Evolutionary conservation across 1,140 invertebrate species (phyloP).

Genomic region (Maniola jurtina): DNA sequence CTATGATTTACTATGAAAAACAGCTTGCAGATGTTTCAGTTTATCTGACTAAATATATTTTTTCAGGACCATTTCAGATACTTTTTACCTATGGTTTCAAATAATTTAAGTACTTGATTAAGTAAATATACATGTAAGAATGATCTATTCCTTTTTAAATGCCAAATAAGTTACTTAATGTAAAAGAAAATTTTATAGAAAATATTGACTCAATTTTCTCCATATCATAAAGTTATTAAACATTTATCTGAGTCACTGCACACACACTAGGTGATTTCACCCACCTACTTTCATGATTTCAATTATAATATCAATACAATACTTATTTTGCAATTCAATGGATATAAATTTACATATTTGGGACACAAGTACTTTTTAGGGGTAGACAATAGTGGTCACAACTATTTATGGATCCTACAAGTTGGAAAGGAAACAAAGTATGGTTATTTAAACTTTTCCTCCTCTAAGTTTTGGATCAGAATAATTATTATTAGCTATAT

Average conservation of each 20-base stretch:
- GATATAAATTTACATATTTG: slow-evolving; percentile 16
- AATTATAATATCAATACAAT: slow-evolving; percentile 14
- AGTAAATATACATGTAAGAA: too few species aligned
- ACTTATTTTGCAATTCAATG: slow-evolving; percentile 27
- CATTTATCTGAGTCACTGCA: neutral
- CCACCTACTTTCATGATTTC: slow-evolving; percentile 5
- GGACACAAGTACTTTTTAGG: slow-evolving; percentile 12
- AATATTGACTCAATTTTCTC: too few species aligned
- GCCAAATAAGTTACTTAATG: too few species aligned
- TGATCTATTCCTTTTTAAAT: too few species aligned
- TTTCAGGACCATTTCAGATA: too few species aligned
- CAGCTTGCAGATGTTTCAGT: slow-evolving; percentile 4
- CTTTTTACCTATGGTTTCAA: too few species aligned
- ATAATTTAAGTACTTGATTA: too few species aligned
- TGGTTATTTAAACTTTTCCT: too few species aligned
- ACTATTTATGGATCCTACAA: neutral
- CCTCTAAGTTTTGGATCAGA: too few species aligned
- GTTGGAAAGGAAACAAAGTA: neutral
- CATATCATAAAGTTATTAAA: neutral
- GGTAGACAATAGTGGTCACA: slow-evolving; percentile 13
- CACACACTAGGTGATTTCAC: neutral
- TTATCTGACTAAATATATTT: neutral
- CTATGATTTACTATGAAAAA: slow-evolving; percentile 15
- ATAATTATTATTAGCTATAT: too few species aligned
- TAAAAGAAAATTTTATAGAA: too few species aligned